These are phyloP conservation scores for Ictalurus furcatus DNA, from an alignment of 2,113 vertebrate genomes.

Conservation along the genomic window DNA sequence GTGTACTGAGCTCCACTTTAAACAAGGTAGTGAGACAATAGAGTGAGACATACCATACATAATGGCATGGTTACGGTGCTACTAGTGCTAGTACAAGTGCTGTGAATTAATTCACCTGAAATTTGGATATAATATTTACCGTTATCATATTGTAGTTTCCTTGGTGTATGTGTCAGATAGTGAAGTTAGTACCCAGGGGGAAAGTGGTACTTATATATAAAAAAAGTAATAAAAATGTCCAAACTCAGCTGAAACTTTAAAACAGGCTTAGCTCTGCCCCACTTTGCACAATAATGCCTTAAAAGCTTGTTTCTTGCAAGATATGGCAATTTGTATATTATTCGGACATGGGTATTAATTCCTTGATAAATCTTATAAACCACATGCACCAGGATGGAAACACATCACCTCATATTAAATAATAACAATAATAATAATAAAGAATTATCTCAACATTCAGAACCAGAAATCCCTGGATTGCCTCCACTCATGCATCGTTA, in stretches of 20 bases:
- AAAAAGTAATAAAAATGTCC: background rate
- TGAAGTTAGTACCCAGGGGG: background rate
- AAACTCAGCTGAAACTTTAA: background rate
- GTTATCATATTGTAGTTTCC: background rate
- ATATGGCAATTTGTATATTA: background rate
- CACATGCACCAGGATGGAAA: constrained; percentile 3
- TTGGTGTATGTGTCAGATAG: background rate
- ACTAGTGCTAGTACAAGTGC: background rate
- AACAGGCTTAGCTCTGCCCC: background rate
- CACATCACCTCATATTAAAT: background rate
- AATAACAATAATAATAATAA: background rate
- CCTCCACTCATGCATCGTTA: background rate
- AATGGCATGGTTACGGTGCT: background rate
- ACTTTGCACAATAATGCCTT: background rate
- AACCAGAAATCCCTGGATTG: background rate
- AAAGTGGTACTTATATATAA: background rate
- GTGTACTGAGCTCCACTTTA: background rate
- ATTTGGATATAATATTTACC: background rate
- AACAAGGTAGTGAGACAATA: background rate
- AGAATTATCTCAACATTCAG: background rate
- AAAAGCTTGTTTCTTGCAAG: background rate
- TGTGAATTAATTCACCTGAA: background rate
- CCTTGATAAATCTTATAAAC: constrained; percentile 6
- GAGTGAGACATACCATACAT: background rate
- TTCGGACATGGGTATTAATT: background rate